phyloP scores from a whole-genome alignment of 2,888 invertebrate species.

The Leptothorax acervorum region DNA sequence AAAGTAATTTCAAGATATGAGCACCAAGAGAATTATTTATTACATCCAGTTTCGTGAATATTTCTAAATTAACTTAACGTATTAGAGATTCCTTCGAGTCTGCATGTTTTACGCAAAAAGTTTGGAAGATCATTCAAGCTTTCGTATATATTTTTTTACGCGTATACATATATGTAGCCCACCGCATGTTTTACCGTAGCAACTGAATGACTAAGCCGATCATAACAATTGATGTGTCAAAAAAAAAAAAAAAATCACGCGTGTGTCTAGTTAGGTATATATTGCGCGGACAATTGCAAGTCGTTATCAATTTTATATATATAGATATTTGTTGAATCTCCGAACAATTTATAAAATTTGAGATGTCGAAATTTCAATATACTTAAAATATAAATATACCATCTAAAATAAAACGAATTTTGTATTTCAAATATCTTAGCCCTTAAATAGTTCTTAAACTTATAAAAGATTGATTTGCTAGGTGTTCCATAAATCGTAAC shows the following conservation, averaged over 20 bases:
- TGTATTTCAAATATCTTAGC: neutral
- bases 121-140: neutral
- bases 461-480: neutral
- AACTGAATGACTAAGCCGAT: constrained; percentile 36
- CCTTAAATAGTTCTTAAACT: neutral
- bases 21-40: neutral
- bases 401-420: neutral
- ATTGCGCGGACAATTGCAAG: constrained; percentile 3
- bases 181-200: constrained; percentile 1
- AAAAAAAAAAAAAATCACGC: constrained; percentile 54
- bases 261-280: constrained; percentile 56
- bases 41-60: neutral
- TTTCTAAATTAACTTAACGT: neutral
- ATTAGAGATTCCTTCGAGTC: neutral
- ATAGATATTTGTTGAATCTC: neutral
- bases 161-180: neutral
- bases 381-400: neutral
- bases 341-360: neutral
- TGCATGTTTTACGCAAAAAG: neutral
- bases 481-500: neutral
- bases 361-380: neutral
- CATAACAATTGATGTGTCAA: constrained; percentile 46
- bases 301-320: constrained; percentile 16
- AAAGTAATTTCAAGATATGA: neutral
- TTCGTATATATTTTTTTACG: neutral